Base-by-base conservation (phyloP, 1,140 invertebrate genomes). In the Anastatus disparis region DNA sequence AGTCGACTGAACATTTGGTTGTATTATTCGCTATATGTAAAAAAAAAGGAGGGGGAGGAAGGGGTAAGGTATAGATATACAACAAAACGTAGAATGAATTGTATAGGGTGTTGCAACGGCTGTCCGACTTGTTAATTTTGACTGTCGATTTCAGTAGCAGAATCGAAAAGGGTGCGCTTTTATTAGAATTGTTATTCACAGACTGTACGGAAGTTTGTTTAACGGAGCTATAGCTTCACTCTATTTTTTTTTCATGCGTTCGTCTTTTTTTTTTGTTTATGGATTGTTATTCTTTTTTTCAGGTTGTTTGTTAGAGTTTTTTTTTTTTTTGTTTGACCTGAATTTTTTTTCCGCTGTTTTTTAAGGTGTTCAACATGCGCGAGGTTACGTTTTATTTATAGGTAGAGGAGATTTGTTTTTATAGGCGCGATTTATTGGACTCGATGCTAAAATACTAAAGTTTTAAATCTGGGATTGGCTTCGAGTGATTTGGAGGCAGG, bases 81-180 rank as follows among this genome's bases (percentile, higher is more conserved):
- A n/a, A n/a, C n/a, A n/a, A n/a, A n/a, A n/a, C n/a, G n/a, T n/a
- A n/a, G n/a, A n/a, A n/a, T n/a, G n/a, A n/a, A n/a, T n/a, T n/a
- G n/a, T n/a, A n/a, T n/a, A n/a, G 64, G 17, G 61, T 27, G 40
- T 22, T 9, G 38, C 15, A 40, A 3, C 64, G 22, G 15, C 66
- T 61, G 24, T 27, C 22, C 44, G 46, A 52, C 24, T 69, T 53
- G 66, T 61, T 69, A 53, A 69, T 53, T 61, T 61, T 68, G 26
- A 40, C 52, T 56, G 26, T 44, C 63, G 38, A 55, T 61, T 42
- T 70, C 53, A 29, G 17, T 17, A n/a, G n/a, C n/a, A n/a, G 46
- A 20, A 20, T 48, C 20, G 4, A n/a, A 15, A 15, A 44, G 40
- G 40, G n/a, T 4, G 12, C 22, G 29, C 40, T 53, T 53, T 65